Evolutionary conservation across 1,140 invertebrate species (phyloP).

Genomic region (Halesus radiatus): DNA sequence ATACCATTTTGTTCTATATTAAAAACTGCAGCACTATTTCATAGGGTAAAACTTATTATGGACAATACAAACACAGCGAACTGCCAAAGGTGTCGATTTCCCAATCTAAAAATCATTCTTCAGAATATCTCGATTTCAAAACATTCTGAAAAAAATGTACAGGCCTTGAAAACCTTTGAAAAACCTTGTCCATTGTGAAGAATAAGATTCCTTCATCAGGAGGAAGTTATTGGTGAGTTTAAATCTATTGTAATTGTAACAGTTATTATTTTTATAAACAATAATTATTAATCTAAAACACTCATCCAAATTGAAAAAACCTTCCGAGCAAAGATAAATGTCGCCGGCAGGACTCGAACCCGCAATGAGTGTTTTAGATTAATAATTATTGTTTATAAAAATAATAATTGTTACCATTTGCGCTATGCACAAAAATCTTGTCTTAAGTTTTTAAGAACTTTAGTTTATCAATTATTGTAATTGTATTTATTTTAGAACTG

Average conservation of each 20-base stretch:
- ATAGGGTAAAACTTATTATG: neutral
- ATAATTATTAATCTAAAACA: no score
- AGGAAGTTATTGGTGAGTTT: neutral
- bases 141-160: neutral
- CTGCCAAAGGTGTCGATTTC: neutral
- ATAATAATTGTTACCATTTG: no score
- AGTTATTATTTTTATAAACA: no score
- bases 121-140: neutral
- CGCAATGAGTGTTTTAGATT: no score
- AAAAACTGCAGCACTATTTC: neutral
- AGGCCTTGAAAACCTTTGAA: conserved; percentile 2
- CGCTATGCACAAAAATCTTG: no score
- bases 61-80: neutral
- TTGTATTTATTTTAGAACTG: neutral
- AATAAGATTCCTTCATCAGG: neutral
- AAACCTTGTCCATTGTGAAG: neutral
- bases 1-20: neutral
- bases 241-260: no score
- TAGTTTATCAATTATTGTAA: no score
- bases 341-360: no score
- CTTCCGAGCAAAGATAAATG: no score
- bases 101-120: neutral
- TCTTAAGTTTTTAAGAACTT: no score
- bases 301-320: no score
- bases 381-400: no score